phyloP scores from a whole-genome alignment of 2,113 vertebrate genomes.

The Ciconia stormi region DNA sequence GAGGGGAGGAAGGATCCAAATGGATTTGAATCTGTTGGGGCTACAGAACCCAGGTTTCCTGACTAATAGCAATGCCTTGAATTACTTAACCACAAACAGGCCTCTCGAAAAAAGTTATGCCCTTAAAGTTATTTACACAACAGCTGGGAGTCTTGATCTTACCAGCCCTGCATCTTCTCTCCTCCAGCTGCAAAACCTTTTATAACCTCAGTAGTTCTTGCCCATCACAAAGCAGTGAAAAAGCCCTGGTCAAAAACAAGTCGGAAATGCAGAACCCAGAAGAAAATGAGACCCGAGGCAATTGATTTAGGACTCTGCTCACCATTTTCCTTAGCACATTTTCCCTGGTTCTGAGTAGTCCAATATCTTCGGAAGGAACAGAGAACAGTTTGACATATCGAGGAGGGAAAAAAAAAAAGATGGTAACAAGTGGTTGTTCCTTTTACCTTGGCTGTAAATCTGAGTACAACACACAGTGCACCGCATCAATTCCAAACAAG shows the following conservation, averaged over 20 bases:
- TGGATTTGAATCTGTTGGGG: neutral
- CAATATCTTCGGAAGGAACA: neutral
- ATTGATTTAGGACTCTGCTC: neutral
- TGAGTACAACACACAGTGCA: neutral
- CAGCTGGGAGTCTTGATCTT: neutral
- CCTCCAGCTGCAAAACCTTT: neutral
- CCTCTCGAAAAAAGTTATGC: neutral
- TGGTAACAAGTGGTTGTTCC: neutral
- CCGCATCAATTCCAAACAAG: neutral
- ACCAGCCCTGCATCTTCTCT: neutral
- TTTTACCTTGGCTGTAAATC: conserved; percentile 44
- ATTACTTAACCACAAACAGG: neutral
- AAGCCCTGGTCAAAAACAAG: neutral
- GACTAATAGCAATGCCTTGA: neutral
- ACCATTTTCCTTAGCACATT: neutral
- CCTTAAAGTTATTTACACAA: conserved; percentile 8
- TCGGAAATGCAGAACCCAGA: neutral
- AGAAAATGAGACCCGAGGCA: neutral
- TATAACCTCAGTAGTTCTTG: neutral
- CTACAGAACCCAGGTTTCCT: neutral
- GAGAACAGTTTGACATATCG: neutral
- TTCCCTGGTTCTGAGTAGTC: neutral
- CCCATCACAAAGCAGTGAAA: neutral
- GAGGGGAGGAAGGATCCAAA: neutral
- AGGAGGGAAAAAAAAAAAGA: neutral